These are phyloP conservation scores for Crenuchus spilurus DNA, from an alignment of 2,797 vertebrate genomes.

Conservation along the genomic window DNA sequence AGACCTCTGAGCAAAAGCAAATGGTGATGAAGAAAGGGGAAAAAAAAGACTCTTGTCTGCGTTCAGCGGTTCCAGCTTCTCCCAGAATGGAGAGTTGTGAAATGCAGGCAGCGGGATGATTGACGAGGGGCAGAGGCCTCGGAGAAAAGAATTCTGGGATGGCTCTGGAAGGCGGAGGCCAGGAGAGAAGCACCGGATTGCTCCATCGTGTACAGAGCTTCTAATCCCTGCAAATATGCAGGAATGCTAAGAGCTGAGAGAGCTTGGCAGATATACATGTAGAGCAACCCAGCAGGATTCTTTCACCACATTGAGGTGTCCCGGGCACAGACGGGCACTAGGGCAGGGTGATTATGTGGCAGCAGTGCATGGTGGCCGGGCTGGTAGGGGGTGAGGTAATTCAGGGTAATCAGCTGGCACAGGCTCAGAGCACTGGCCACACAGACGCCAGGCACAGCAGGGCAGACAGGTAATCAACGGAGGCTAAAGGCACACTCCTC, in stretches of 20 bases:
- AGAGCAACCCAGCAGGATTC: background rate
- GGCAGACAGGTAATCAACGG: constrained; percentile 87
- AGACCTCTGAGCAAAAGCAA: background rate
- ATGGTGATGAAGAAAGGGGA: background rate
- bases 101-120: constrained; percentile 24
- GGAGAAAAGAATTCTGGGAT: constrained; percentile 37
- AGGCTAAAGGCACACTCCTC: constrained; percentile 65
- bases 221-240: constrained; percentile 49
- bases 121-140: constrained; percentile 36
- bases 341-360: constrained; percentile 38
- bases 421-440: constrained; percentile 87
- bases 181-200: constrained; percentile 33
- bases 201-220: constrained; percentile 30
- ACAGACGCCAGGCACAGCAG: constrained; percentile 86
- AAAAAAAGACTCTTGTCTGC: background rate
- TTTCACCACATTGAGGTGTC: constrained; percentile 52
- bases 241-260: constrained; percentile 23
- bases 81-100: constrained; percentile 29
- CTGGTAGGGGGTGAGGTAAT: constrained; percentile 1
- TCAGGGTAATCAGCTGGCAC: constrained; percentile 87
- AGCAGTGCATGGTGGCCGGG: background rate
- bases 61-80: background rate
- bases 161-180: constrained; percentile 24
- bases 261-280: constrained; percentile 44
- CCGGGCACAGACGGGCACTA: constrained; percentile 39